Evolutionary conservation across 2,888 invertebrate genomes (phyloP).

Genomic region (Cataglyphis altisquamis): DNA sequence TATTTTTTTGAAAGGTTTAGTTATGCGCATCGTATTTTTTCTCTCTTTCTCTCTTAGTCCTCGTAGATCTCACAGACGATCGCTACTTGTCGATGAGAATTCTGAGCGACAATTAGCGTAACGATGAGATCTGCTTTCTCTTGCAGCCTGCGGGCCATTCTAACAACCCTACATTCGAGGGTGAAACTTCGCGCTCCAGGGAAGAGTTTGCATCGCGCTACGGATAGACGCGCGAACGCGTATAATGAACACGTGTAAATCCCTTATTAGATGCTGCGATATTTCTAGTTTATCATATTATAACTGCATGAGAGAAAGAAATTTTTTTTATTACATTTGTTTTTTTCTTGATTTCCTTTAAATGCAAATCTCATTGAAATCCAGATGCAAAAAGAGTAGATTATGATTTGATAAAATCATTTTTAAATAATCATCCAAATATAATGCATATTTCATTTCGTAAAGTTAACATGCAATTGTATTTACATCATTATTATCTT

Average conservation of each 20-base stretch:
- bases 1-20: slow-evolving; percentile 1
- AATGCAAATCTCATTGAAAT: background rate
- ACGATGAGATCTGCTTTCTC: slow-evolving; percentile 74
- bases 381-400: background rate
- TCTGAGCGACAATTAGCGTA: slow-evolving; percentile 82
- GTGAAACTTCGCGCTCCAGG: slow-evolving; percentile 59
- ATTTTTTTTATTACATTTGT: background rate
- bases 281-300: background rate
- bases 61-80: slow-evolving; percentile 48
- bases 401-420: background rate
- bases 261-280: background rate
- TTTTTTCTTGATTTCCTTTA: background rate
- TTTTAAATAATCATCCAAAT: background rate
- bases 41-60: slow-evolving; percentile 9
- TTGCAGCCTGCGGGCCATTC: slow-evolving; percentile 63
- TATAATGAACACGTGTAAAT: slow-evolving; percentile 1
- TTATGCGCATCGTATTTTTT: slow-evolving; percentile 7
- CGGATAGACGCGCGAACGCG: slow-evolving; percentile 35
- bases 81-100: slow-evolving; percentile 25
- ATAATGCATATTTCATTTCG: background rate
- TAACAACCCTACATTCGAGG: slow-evolving; percentile 70
- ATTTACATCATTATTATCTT: background rate
- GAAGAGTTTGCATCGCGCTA: slow-evolving; percentile 37
- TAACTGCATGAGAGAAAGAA: background rate
- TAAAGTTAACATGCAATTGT: background rate